A percentile compares a stretch with the other conserved stretches of the same genome.
Evolutionary conservation across 2,797 vertebrate species (phyloP).

Genomic region (Anguilla marmorata): DNA sequence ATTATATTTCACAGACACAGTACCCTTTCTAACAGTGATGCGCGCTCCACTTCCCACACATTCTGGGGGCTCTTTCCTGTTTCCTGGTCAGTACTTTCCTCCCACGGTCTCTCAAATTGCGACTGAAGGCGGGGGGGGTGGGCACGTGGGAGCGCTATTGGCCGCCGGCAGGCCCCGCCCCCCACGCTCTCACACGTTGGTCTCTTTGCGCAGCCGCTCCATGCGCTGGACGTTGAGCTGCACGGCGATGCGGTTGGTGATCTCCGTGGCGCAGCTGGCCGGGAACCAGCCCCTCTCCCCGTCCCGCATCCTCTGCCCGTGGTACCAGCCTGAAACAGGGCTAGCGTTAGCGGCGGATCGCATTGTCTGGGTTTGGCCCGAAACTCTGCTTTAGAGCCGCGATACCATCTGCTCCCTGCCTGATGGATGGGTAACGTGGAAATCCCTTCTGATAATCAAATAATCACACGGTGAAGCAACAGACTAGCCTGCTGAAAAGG

Average conservation of each 20-base stretch:
- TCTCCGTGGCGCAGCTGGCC: conserved; percentile 75
- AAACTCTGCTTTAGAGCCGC: background rate
- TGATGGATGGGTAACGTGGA: background rate
- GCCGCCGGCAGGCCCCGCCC: background rate
- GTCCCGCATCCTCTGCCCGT: conserved; percentile 86
- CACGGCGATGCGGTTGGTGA: conserved; percentile 79
- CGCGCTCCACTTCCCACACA: background rate
- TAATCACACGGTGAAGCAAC: no score
- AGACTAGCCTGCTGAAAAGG: background rate
- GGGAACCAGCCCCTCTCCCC: conserved; percentile 93
- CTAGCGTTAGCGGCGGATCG: background rate
- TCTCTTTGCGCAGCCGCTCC: conserved; percentile 91
- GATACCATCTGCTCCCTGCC: background rate
- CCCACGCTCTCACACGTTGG: conserved; percentile 76
- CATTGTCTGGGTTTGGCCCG: background rate
- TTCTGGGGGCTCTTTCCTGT: background rate
- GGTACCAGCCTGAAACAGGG: conserved; percentile 77
- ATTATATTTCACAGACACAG: background rate
- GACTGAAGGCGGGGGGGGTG: background rate
- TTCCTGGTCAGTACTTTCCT: background rate
- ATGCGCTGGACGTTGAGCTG: conserved; percentile 85
- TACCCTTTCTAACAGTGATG: background rate
- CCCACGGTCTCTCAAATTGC: background rate
- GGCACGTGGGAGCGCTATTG: no score
- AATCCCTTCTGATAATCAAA: background rate